A percentile compares a stretch with the other conserved stretches of the same genome.
Evolutionary conservation across 2,797 vertebrate genomes (phyloP).

Genomic region (Sarcophilus harrisii): DNA sequence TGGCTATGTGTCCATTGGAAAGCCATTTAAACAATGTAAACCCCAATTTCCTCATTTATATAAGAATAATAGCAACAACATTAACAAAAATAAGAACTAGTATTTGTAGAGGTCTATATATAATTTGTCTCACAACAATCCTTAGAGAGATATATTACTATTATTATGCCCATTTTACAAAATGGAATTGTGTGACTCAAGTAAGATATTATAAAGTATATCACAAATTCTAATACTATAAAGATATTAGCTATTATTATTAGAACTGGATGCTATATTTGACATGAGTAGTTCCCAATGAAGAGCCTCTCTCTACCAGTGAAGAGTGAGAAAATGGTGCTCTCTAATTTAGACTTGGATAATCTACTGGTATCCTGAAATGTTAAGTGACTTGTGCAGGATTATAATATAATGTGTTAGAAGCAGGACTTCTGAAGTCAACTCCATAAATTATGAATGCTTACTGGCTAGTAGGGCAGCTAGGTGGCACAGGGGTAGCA

Average conservation of each 20-base stretch:
- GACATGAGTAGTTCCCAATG: not conserved
- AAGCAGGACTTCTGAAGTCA: not conserved
- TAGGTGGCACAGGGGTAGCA: not conserved
- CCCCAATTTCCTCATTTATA: not conserved
- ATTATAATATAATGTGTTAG: not conserved
- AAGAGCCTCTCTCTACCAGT: not conserved
- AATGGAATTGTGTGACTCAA: not conserved
- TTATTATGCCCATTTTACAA: not conserved
- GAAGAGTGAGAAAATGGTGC: not conserved
- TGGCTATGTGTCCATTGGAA: not conserved
- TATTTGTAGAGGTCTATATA: not conserved
- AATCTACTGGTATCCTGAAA: not conserved
- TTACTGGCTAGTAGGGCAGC: not conserved
- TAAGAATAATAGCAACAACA: not conserved
- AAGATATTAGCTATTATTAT: not conserved
- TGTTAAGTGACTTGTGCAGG: not conserved
- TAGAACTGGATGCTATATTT: not conserved
- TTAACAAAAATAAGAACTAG: not conserved
- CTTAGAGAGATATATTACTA: not conserved
- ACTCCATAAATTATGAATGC: not conserved
- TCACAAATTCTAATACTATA: not conserved
- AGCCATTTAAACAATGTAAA: conserved; percentile 6
- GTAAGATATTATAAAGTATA: not conserved
- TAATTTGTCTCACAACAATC: not conserved
- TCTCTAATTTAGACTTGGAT: not conserved